Evolutionary conservation across 2,113 vertebrate species (phyloP).

Genomic region (Nothoprocta perdicaria): DNA sequence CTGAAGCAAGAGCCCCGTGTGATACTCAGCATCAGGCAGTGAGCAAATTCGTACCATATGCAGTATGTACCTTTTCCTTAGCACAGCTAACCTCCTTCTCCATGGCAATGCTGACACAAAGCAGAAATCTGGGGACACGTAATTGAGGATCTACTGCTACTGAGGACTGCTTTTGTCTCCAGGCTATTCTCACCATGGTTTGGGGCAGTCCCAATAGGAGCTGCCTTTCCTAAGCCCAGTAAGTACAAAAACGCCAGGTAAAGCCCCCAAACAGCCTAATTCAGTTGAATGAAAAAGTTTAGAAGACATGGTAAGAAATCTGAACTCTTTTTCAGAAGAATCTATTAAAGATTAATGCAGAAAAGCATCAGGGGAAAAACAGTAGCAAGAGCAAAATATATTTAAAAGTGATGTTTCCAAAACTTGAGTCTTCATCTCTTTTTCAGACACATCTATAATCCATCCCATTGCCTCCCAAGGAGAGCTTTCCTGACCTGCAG

Average conservation of each 20-base stretch:
- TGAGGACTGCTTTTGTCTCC: background rate
- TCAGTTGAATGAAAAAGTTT: background rate
- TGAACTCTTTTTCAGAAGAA: background rate
- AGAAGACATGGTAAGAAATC: background rate
- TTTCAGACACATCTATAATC: background rate
- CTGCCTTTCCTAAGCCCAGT: background rate
- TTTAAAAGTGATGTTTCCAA: background rate
- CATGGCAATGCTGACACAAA: background rate
- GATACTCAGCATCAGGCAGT: accelerated
- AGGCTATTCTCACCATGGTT: accelerated
- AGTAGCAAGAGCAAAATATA: background rate
- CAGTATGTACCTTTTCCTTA: background rate
- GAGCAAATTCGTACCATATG: too few species aligned
- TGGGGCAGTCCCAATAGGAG: accelerated
- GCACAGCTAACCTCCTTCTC: background rate
- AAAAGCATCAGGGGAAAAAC: background rate
- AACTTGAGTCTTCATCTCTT: background rate
- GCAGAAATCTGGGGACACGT: background rate
- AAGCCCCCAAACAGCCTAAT: too few species aligned
- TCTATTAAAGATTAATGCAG: background rate
- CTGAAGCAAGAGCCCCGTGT: accelerated
- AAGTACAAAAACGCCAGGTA: background rate
- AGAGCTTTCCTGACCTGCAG: constrained; percentile 31
- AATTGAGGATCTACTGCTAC: background rate
- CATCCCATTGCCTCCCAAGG: background rate